Conservation (phyloP, 2,797 vertebrate species). For the Pangasius larnaudii region DNA sequence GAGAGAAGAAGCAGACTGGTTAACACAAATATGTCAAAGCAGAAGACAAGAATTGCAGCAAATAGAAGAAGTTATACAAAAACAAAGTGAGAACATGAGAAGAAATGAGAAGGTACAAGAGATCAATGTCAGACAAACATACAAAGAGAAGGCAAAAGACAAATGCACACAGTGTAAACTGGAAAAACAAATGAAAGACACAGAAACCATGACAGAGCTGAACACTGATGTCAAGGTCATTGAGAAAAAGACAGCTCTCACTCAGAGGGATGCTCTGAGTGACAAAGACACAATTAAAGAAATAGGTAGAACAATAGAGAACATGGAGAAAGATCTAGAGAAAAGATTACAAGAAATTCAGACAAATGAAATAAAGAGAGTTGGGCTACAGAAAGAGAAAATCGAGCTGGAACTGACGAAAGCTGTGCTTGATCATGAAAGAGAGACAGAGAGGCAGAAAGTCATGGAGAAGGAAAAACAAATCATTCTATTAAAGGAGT, state of each 20-base stretch:
- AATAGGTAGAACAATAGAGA: constrained; percentile 44
- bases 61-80: constrained; percentile 11
- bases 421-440: constrained; percentile 21
- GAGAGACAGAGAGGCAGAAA: constrained; percentile 25
- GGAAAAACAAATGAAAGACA: neutral
- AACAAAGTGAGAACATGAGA: constrained; percentile 9
- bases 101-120: neutral
- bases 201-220: constrained; percentile 13
- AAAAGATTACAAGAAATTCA: constrained; percentile 51
- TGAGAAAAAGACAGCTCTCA: constrained; percentile 24
- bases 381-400: constrained; percentile 55
- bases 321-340: constrained; percentile 50
- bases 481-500: constrained; percentile 53
- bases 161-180: constrained; percentile 29
- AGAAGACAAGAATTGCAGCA: neutral
- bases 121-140: neutral
- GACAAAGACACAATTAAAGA: constrained; percentile 30
- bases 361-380: constrained; percentile 51
- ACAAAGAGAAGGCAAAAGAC: neutral
- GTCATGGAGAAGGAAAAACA: constrained; percentile 58
- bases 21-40: constrained; percentile 6
- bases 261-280: constrained; percentile 5
- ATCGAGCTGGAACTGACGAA: constrained; percentile 46
- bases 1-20: neutral
- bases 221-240: neutral